Evolutionary conservation across 2,888 invertebrate genomes (phyloP).

Genomic region (Cotesia congregata): DNA sequence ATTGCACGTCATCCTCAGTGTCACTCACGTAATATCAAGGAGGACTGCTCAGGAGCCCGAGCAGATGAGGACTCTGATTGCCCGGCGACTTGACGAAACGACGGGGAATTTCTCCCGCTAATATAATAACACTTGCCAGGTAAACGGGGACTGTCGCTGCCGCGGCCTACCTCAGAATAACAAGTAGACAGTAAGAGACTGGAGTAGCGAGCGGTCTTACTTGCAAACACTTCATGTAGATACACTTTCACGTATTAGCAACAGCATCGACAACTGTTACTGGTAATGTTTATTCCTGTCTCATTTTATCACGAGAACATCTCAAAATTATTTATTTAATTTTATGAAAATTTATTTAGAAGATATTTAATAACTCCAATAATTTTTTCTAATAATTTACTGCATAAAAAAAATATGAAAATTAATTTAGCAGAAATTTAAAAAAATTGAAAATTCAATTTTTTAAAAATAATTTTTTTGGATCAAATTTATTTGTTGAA

Average conservation of each 20-base stretch:
- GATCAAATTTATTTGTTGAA: too few relatives aligned
- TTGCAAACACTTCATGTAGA: constrained; percentile 47
- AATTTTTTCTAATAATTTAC: too few relatives aligned
- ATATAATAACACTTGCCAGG: constrained; percentile 38
- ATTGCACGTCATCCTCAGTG: neutral
- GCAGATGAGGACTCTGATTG: constrained; percentile 50
- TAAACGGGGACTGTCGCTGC: constrained; percentile 50
- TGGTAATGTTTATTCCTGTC: constrained; percentile 35
- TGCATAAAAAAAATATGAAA: too few relatives aligned
- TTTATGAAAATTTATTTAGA: too few relatives aligned
- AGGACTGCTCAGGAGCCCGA: constrained; percentile 48
- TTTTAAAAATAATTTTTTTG: too few relatives aligned
- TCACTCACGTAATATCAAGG: neutral
- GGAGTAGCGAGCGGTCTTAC: constrained; percentile 35
- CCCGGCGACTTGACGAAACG: constrained; percentile 47
- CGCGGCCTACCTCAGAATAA: constrained; percentile 40
- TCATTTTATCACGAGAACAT: neutral
- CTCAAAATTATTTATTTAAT: neutral
- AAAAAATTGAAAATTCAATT: too few relatives aligned
- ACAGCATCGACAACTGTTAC: constrained; percentile 38
- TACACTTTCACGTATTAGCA: constrained; percentile 66
- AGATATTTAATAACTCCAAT: too few relatives aligned
- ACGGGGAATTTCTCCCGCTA: constrained; percentile 53
- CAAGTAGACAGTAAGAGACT: constrained; percentile 25
- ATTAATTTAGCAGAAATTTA: too few relatives aligned